Conservation (phyloP, 2,797 vertebrate species). For the Neosilurus mollespiculum region DNA sequence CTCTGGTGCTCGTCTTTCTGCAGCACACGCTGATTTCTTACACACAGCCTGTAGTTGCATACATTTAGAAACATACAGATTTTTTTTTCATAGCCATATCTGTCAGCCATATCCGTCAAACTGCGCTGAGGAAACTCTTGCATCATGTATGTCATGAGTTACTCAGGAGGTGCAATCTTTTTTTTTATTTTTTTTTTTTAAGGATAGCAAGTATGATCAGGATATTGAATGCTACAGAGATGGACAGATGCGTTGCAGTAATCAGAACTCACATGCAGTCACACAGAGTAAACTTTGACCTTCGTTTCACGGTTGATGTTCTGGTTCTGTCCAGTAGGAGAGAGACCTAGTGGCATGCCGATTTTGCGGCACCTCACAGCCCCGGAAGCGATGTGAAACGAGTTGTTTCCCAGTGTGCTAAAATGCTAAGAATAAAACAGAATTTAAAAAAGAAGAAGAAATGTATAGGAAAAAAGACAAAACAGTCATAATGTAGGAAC, state of each 20-base stretch:
- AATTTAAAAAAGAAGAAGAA: neutral
- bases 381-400: neutral
- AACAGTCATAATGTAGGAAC: neutral
- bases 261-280: neutral
- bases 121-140: conserved; percentile 37
- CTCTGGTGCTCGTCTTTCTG: neutral
- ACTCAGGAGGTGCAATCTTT: conserved; percentile 8
- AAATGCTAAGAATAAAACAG: neutral
- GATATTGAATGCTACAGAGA: neutral
- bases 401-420: neutral
- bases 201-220: neutral
- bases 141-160: conserved; percentile 40
- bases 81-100: neutral
- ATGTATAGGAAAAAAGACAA: neutral
- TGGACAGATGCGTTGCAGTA: neutral
- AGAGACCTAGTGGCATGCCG: neutral
- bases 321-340: neutral
- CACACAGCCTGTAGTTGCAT: conserved; percentile 20
- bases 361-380: neutral
- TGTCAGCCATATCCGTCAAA: conserved; percentile 31
- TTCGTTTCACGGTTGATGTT: neutral
- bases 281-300: neutral
- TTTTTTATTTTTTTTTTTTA: neutral
- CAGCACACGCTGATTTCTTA: conserved; percentile 23
- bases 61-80: conserved; percentile 28